These are phyloP conservation scores for Hypotaenidia okinawae DNA, from an alignment of 2,797 vertebrate genomes.

Conservation along the genomic window DNA sequence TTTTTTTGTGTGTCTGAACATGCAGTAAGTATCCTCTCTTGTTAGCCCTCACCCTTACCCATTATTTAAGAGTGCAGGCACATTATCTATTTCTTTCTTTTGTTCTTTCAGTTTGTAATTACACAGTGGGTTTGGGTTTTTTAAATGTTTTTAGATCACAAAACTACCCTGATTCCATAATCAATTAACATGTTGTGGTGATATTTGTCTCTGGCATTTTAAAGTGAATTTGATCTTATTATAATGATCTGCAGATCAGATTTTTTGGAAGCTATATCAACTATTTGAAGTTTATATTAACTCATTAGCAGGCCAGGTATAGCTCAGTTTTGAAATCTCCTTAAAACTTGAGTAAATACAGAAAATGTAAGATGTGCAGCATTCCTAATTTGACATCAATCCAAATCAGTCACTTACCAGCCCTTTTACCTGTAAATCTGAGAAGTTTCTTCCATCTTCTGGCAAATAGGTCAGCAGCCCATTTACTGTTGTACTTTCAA, in stretches of 20 bases:
- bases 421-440: background rate
- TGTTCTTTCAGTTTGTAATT: background rate
- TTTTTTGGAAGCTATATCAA: background rate
- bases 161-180: background rate
- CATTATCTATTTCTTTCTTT: background rate
- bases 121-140: background rate
- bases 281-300: background rate
- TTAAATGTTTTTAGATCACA: background rate
- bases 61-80: background rate
- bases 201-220: background rate
- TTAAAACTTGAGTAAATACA: background rate
- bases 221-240: background rate
- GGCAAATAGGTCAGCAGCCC: background rate
- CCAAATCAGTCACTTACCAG: background rate
- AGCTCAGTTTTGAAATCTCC: background rate
- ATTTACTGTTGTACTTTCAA: background rate
- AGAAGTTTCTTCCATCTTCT: background rate
- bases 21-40: background rate
- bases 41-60: background rate
- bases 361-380: background rate
- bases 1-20: background rate
- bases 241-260: background rate
- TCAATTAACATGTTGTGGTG: background rate
- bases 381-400: background rate
- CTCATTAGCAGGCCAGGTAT: background rate